phyloP scores from a whole-genome alignment of 2,888 invertebrate species.

The Epsilonema sp. region DNA sequence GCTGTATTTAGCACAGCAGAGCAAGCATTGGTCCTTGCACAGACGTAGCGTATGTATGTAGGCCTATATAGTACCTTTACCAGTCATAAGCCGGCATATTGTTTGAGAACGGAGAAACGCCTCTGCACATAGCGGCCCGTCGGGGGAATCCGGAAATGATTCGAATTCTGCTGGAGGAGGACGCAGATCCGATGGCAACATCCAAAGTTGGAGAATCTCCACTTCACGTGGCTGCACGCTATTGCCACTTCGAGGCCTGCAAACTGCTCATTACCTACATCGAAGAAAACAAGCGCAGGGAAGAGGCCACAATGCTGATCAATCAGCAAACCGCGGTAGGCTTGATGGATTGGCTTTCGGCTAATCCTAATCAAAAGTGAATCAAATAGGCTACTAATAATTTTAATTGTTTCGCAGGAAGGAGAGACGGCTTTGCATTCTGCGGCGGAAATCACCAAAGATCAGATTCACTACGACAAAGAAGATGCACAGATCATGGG shows the following conservation, averaged over 20 bases:
- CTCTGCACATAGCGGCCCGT: conserved; percentile 82
- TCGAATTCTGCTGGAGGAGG: conserved; percentile 67
- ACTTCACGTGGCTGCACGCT: conserved; percentile 70
- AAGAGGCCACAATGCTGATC: conserved; percentile 16
- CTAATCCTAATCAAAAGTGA: no score
- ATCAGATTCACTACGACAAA: conserved; percentile 54
- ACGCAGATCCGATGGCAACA: conserved; percentile 58
- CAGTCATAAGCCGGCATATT: no score
- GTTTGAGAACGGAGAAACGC: conserved; percentile 61
- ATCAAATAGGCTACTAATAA: no score
- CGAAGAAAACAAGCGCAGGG: conserved; percentile 26
- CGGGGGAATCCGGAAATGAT: conserved; percentile 72
- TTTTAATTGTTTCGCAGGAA: no score
- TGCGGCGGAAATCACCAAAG: conserved; percentile 66
- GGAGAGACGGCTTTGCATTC: conserved; percentile 86
- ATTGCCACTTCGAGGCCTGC: conserved; percentile 54
- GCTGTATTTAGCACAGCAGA: no score
- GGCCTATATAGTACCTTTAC: no score
- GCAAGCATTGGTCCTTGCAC: no score
- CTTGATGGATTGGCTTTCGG: no score
- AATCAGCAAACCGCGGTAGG: no score
- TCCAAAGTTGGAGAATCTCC: conserved; percentile 89
- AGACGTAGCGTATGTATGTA: no score
- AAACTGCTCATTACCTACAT: conserved; percentile 59
- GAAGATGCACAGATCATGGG: conserved; percentile 61